Base-by-base conservation (phyloP, 2,888 invertebrate species). In the Heliothis peltigera region DNA sequence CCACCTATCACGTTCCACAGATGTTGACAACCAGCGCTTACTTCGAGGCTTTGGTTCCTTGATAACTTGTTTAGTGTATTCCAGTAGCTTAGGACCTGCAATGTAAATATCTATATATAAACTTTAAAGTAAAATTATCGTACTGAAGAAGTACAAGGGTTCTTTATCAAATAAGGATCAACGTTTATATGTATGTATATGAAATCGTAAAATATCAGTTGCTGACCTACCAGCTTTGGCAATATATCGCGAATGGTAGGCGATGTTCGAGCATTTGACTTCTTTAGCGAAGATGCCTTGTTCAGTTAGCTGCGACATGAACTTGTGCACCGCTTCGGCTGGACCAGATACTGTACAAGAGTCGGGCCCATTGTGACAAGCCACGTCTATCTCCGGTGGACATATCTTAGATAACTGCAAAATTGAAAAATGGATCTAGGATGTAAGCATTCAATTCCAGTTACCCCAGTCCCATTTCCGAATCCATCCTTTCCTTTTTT, bases 171-270 rank as follows among this genome's bases (percentile, higher is more conserved):
- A 12, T 49, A 28, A 8, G 2, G 3, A 48, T 15, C 15, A 15
- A 22, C n/a, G n/a, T n/a, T n/a, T n/a, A n/a, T n/a, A n/a, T n/a
- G n/a, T n/a, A n/a, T n/a, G n/a, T n/a, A n/a, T n/a, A n/a, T n/a
- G n/a, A n/a, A n/a, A n/a, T n/a, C n/a, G n/a, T n/a, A n/a, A n/a
- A n/a, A n/a, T n/a, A n/a, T n/a, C n/a, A n/a, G n/a, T n/a, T n/a
- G n/a, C n/a, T n/a, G 17, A 42, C 58, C 54, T 78, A 89, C 93
- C 96, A 54, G 97, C 96, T 53, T 96, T 94, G 0, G 96, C 95
- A 80, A 98, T 98, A 81, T 98, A 98, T 42, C 96, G 96, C 49
- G 98, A 98, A 86, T 99, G 98, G 85, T 98, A 99, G 0, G 98
- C 98, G 70, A 98, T 97, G 80, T 98, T 98, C n/a, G 97, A 96